Evolutionary conservation across 2,888 invertebrate species (phyloP), one percentile per base, ranked within the genome.

Genomic region (Andrena trimmerana): DNA sequence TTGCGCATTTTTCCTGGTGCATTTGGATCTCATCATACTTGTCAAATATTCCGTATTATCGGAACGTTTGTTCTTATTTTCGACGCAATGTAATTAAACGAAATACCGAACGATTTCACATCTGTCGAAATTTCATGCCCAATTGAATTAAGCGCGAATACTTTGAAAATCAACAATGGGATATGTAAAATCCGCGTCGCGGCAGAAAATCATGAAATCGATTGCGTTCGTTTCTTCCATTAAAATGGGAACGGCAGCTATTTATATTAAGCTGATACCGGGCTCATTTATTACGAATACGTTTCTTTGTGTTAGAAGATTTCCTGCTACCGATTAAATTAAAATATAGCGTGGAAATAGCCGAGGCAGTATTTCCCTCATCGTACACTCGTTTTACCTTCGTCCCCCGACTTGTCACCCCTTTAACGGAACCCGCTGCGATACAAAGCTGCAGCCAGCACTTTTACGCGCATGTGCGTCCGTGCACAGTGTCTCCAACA

Each of bases 11-110:
- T 42, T 16, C 42, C 5, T 16, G 10, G 5, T 4, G 20, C 48
- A 29, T 42, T 29, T 13, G 27, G 13, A 7, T 42, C 7, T 27
- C 29, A n/a, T 5, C 6, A 29, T 13, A 5, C 42, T 42, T 10
- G 24, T n/a, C 2, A 36, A 69, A 36, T n/a, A 59, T 57, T 27
- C 57, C 1, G 2, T 27, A 59, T 4, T 4, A 70, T 59, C 10
- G 6, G 6, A 29, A 16, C 5, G 1, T 16, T 69, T n/a, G 8
- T 27, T 16, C 6, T 7, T 50, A 48, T n/a, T 66, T 29, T 4
- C 65, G 4, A n/a, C 36, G 27, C 8, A 4, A 2, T n/a, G 70
- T 20, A 60, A 70, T 70, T 70, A 48, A 59, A 60, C 24, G 48
- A 50, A 48, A 31, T 31, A n/a, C 13, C 60, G 13, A 13, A 60